These are phyloP conservation scores for Melinopterus prodromus DNA, from an alignment of 2,888 invertebrate genomes.

Conservation along the genomic window DNA sequence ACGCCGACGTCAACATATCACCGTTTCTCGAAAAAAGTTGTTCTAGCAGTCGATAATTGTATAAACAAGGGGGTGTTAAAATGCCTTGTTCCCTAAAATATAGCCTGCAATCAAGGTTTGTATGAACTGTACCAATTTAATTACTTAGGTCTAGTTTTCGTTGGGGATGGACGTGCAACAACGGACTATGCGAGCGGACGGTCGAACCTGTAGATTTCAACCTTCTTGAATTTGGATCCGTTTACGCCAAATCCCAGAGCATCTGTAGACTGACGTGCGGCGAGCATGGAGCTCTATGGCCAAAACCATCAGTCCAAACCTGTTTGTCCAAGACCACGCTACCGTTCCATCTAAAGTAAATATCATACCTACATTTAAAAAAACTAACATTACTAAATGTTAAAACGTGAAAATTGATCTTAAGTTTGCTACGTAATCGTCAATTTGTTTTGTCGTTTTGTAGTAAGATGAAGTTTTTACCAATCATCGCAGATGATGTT, in stretches of 20 bases:
- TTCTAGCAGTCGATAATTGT: too few relatives aligned
- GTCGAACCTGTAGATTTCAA: conserved; percentile 20
- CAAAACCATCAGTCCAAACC: conserved; percentile 68
- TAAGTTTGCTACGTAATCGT: background rate
- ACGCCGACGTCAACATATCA: too few relatives aligned
- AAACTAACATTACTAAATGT: background rate
- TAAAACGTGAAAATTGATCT: background rate
- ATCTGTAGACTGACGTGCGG: conserved; percentile 76
- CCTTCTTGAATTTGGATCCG: background rate
- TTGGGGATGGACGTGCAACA: conserved; percentile 42
- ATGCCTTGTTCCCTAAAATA: too few relatives aligned
- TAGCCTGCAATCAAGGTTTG: too few relatives aligned
- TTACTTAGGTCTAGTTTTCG: background rate
- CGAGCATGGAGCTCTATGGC: conserved; percentile 74
- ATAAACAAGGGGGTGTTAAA: too few relatives aligned
- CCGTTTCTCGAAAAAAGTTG: too few relatives aligned
- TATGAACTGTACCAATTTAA: background rate
- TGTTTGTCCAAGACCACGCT: conserved; percentile 59
- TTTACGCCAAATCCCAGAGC: conserved; percentile 58
- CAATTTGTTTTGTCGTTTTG: conserved; percentile 25
- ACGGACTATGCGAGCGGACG: conserved; percentile 35
- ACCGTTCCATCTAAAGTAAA: conserved; percentile 66
- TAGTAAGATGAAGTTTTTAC: conserved; percentile 59
- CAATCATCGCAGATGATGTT: conserved; percentile 62
- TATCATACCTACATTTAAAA: background rate